These are phyloP conservation scores for Leguminivora glycinivorella DNA, from an alignment of 1,140 invertebrate species.

Conservation along the genomic window DNA sequence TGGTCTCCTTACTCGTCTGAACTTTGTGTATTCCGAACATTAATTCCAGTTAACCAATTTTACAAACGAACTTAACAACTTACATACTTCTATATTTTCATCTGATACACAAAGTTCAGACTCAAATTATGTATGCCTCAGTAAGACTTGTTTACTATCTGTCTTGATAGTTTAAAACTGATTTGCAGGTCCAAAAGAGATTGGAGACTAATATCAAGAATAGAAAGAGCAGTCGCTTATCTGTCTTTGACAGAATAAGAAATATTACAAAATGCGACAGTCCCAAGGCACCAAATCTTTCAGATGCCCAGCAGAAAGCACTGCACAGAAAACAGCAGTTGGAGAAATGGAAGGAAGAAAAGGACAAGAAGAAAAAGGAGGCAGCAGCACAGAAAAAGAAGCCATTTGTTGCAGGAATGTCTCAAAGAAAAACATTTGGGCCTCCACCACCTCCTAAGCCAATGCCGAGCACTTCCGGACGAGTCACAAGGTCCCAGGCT, in stretches of 20 bases:
- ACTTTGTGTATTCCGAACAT: neutral
- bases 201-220: conserved; percentile 49
- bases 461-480: conserved; percentile 58
- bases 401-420: conserved; percentile 57
- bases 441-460: conserved; percentile 53
- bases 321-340: conserved; percentile 57
- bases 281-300: conserved; percentile 34
- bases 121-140: neutral
- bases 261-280: conserved; percentile 49
- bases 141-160: neutral
- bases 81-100: neutral
- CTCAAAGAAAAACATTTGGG: conserved; percentile 49
- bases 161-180: conserved; percentile 27
- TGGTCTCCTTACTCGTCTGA: neutral
- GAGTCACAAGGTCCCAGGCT: conserved; percentile 61
- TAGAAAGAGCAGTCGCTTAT: conserved; percentile 51
- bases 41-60: neutral
- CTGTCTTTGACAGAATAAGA: conserved; percentile 57
- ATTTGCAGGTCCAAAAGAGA: conserved; percentile 60
- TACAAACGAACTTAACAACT: too few species aligned
- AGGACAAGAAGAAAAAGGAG: conserved; percentile 58
- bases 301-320: conserved; percentile 43
- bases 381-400: conserved; percentile 59
- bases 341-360: conserved; percentile 68
- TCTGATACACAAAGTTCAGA: conserved; percentile 8